phyloP scores from a whole-genome alignment of 2,888 invertebrate species.

The Tenthredo distinguenda region DNA sequence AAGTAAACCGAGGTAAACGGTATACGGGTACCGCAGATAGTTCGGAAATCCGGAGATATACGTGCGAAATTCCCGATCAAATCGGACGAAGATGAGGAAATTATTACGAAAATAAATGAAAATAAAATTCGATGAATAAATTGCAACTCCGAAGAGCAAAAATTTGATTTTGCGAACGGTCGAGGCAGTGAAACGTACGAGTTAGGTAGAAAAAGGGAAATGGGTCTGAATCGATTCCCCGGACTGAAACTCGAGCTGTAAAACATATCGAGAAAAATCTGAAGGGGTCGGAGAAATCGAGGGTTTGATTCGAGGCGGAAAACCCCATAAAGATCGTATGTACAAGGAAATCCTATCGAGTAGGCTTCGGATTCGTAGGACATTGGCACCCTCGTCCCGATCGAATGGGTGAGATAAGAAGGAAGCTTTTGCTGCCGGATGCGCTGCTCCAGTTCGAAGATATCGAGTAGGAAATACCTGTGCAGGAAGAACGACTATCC shows the following conservation, averaged over 20 bases:
- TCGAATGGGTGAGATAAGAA: conserved; percentile 7
- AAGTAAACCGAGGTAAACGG: neutral
- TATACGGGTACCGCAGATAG: neutral
- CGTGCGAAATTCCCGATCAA: neutral
- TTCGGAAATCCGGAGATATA: neutral
- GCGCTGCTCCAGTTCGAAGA: neutral
- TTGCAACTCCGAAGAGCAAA: neutral
- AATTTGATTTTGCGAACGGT: neutral
- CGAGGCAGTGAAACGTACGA: neutral
- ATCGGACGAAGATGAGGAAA: neutral
- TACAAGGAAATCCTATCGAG: neutral
- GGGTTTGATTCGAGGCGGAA: neutral
- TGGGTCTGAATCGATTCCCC: neutral
- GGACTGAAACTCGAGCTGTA: neutral
- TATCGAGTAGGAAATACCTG: neutral
- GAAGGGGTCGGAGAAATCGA: neutral
- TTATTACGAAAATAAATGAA: neutral
- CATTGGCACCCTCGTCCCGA: conserved; percentile 14
- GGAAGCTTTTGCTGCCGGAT: neutral
- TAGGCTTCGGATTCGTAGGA: conserved; percentile 1
- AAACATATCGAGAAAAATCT: neutral
- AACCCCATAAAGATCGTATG: neutral
- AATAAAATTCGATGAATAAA: no score
- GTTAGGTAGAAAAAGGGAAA: neutral
- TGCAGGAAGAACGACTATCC: neutral